Evolutionary conservation across 2,113 vertebrate species (phyloP), one percentile per base, ranked within the genome.

Genomic region (Macaca mulatta): DNA sequence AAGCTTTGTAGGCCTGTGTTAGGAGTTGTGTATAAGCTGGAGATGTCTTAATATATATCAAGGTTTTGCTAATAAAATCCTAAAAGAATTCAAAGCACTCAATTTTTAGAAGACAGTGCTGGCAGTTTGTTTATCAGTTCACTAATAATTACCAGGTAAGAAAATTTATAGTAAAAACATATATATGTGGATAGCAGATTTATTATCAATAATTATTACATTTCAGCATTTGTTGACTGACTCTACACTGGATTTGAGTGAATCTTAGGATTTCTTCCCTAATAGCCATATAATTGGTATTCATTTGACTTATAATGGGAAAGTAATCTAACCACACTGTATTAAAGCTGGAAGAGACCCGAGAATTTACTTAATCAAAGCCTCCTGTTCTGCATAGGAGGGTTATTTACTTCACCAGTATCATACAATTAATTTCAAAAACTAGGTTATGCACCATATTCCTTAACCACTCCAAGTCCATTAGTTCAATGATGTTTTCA

Each of bases 1-100:
- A 98, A 97, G 95, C 74, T 70, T 22, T 88, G 20, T 61, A 75
- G 13, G 38, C 35, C 20, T 93, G 45, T 77, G 9, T 92, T 78
- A 72, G 61, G 23, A 83, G 30, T 69, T 85, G 20, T 87, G 61
- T 80, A 12, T 88, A 90, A 91, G 50, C 40, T 91, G 18, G 61
- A 78, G 67, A 30, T 64, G 52, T 23, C 61, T 96, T 43, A n/a
- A 59, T 75, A 25, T 1, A 64, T 61, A 5, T 16, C 7, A 83
- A 32, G 0, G 1, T 70, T 92, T 97, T 38, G 13, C 40, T 59
- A 92, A 84, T 12, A 86, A 38, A 77, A 75, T 79, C 89, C 10
- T 40, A 38, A 81, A 96, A 61, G 3, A 74, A 8, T 69, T 78
- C 17, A 80, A 45, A 87, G 48, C 20, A 40, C 18, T 69, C 52